Base-by-base conservation (phyloP, 2,888 invertebrate genomes). In the Scaptomyza flava region DNA sequence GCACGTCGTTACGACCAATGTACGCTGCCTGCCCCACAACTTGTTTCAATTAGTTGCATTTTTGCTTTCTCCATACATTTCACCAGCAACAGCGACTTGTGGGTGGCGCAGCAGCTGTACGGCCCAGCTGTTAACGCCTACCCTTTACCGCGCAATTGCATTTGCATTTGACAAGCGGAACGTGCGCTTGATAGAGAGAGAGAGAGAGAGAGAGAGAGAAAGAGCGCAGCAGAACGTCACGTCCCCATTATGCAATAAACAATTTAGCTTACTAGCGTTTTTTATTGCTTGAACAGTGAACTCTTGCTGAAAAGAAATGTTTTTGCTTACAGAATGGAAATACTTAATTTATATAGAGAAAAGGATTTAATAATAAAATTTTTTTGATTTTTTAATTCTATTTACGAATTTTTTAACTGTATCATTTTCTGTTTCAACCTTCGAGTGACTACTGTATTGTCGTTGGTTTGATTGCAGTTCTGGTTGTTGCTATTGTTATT, bases 21-120 rank as follows among this genome's bases (percentile, higher is more conserved):
- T 31, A 14, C 6, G 12, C 36, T 38, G 36, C 36, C 36, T 38
- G 36, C 36, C 36, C 54, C 34, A 57, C 80, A 79, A 80, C 79
- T 71, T 79, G 77, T 66, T 68, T 79, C 87, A 82, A 82, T 82
- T 87, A 79, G 85, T 68, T 57, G 72, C 65, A 69, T 71, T 76
- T 41, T 62, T 75, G 69, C 78, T 69, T 69, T 71, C 70, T 36
- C 14, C 41, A 59, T 56, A 65, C 73, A 79, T 72, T 77, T 71
- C 85, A 70, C 79, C 23, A 61, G 60, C 51, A 42, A 30, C 47
- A 14, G 58, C 72, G 60, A 48, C 68, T 62, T 60, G 62, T 64
- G 71, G 73, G 72, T 76, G 67, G 67, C 45, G 23, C 46, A 72
- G 72, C 80, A 77, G 77, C 73, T 66, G 77, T 61, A 36, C 59